Conservation (phyloP, 2,113 vertebrate genomes). For the Tapirus terrestris region DNA sequence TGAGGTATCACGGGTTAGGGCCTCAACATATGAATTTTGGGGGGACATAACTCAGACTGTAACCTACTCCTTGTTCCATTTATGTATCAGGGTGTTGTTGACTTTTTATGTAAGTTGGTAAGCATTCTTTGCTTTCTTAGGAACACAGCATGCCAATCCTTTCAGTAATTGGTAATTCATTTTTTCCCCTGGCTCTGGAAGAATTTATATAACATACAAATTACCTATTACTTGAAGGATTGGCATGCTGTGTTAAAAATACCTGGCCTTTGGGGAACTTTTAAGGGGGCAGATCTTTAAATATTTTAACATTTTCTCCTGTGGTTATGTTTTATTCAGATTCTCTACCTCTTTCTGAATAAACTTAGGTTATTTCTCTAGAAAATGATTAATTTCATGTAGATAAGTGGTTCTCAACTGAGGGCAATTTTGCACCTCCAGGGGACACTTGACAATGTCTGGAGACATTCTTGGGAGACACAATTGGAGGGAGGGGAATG, state of each 20-base stretch:
- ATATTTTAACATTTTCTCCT: background rate
- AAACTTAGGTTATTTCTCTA: background rate
- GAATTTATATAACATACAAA: background rate
- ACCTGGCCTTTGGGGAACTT: background rate
- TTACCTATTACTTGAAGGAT: background rate
- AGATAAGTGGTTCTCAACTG: background rate
- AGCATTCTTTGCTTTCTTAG: background rate
- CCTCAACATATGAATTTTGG: background rate
- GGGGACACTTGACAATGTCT: too few relatives aligned
- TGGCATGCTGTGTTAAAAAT: background rate
- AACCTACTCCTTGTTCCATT: background rate
- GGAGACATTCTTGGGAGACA: too few relatives aligned
- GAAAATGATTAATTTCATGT: background rate
- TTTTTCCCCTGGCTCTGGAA: background rate
- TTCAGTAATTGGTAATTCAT: too few relatives aligned
- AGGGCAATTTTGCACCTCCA: too few relatives aligned
- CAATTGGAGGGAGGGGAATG: too few relatives aligned
- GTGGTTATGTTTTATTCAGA: background rate
- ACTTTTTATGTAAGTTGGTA: background rate
- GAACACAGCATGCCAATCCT: too few relatives aligned
- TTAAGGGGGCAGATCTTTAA: background rate
- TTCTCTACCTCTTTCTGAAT: background rate
- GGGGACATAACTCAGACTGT: background rate
- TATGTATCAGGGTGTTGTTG: background rate
- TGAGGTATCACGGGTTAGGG: background rate